Conservation (phyloP, 2,888 invertebrate species). For the Griposia aprilina region DNA sequence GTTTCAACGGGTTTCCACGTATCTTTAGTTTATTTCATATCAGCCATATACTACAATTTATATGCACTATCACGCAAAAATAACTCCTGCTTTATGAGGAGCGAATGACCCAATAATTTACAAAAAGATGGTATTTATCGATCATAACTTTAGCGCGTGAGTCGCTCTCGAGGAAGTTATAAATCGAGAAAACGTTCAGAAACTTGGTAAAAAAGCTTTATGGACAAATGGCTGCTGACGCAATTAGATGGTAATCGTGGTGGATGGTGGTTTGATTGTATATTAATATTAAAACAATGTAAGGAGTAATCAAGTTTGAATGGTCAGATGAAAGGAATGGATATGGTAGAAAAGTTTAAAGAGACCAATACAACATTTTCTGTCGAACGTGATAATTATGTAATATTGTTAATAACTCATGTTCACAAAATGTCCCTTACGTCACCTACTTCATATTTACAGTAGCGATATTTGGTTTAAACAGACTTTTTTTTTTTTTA, state of each 20-base stretch:
- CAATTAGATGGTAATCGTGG: conserved; percentile 22
- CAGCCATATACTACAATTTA: conserved; percentile 21
- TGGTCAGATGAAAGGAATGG: background rate
- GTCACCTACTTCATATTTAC: no score
- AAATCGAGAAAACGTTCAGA: conserved; percentile 40
- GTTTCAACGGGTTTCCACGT: background rate
- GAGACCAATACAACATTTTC: no score
- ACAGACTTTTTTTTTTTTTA: no score
- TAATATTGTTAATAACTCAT: no score
- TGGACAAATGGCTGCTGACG: conserved; percentile 25
- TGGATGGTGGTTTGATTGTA: no score
- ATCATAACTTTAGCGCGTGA: conserved; percentile 50
- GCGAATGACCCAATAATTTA: conserved; percentile 30
- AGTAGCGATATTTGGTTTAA: no score
- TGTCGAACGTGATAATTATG: no score
- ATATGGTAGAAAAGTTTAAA: background rate
- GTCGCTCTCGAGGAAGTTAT: conserved; percentile 22
- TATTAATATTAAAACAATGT: conserved; percentile 21
- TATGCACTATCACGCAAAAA: conserved; percentile 24
- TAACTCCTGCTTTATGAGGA: conserved; percentile 39
- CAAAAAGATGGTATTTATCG: conserved; percentile 48
- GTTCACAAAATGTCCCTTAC: no score
- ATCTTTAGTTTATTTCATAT: background rate
- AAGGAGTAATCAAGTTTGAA: background rate
- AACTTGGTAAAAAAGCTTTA: conserved; percentile 21